Percentiles rank a stretch among this genome's conserved stretches.
Conservation (phyloP, 2,797 vertebrate genomes). For the Parambassis ranga region DNA sequence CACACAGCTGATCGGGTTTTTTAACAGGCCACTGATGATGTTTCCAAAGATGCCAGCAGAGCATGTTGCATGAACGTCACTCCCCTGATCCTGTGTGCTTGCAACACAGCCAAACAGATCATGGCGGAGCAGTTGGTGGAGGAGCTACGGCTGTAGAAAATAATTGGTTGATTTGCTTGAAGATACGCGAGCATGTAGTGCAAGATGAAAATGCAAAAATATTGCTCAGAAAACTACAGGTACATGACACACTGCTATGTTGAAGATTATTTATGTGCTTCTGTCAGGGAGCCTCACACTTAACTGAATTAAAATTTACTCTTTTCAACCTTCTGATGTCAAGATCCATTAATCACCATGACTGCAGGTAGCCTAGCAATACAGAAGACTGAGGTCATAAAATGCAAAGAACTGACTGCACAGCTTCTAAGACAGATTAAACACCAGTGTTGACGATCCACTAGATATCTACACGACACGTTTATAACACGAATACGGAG, state of each 20-base stretch:
- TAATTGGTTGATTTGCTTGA: too few species aligned
- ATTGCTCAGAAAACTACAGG: too few species aligned
- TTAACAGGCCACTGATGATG: slow-evolving; percentile 35
- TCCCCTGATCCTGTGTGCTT: slow-evolving; percentile 15
- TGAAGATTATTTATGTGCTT: slow-evolving; percentile 7
- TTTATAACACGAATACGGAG: slow-evolving; percentile 16
- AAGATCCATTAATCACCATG: slow-evolving; percentile 49
- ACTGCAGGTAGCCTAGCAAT: slow-evolving; percentile 38
- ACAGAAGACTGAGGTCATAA: slow-evolving; percentile 24
- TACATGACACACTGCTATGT: too few species aligned
- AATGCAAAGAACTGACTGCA: slow-evolving; percentile 3
- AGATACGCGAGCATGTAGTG: too few species aligned
- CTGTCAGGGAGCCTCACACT: slow-evolving; percentile 23
- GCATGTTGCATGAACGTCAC: slow-evolving; percentile 19
- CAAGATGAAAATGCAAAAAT: too few species aligned
- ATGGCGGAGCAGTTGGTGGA: background rate
- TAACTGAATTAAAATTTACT: slow-evolving; percentile 50
- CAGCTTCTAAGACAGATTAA: background rate
- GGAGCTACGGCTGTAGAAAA: background rate
- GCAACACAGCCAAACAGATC: slow-evolving; percentile 19
- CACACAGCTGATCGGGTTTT: slow-evolving; percentile 29
- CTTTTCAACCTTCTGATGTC: slow-evolving; percentile 43
- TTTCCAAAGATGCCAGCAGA: slow-evolving; percentile 35
- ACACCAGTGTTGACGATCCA: background rate
- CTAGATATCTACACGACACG: background rate